Percentiles rank a stretch among this genome's conserved stretches.
Conservation (phyloP, 2,888 invertebrate species). For the Tiphia femorata region DNA sequence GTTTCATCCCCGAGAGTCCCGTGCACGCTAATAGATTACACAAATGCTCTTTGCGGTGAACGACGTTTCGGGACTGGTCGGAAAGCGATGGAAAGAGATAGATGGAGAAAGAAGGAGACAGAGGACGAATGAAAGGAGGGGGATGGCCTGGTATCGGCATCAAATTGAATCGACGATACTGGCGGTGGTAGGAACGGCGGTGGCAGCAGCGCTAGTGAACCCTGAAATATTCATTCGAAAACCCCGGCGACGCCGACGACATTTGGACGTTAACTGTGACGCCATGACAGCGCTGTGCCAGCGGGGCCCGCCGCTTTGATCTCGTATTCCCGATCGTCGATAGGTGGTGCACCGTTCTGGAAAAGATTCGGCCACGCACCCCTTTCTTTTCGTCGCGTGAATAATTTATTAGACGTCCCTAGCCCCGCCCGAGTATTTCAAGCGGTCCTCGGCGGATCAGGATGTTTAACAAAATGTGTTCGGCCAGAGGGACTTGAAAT, state of each 20-base stretch:
- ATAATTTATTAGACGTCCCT: no score
- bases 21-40: constrained; percentile 58
- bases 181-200: neutral
- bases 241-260: constrained; percentile 44
- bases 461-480: no score
- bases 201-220: constrained; percentile 7
- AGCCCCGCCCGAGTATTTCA: no score
- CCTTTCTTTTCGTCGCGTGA: no score
- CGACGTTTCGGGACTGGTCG: neutral
- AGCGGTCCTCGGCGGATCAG: no score
- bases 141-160: neutral
- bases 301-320: constrained; percentile 48
- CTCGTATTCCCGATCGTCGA: constrained; percentile 44
- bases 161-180: constrained; percentile 29
- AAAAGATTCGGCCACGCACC: no score
- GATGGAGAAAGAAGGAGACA: neutral
- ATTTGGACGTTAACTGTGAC: constrained; percentile 44
- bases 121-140: neutral
- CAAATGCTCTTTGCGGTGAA: constrained; percentile 57
- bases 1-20: constrained; percentile 59
- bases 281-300: neutral
- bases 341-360: constrained; percentile 16
- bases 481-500: no score
- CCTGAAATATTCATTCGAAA: constrained; percentile 56
- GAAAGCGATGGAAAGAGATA: neutral